Percentiles rank a stretch among this genome's conserved stretches.
phyloP scores from a whole-genome alignment of 2,113 vertebrate genomes.

The Elanus axillaris region DNA sequence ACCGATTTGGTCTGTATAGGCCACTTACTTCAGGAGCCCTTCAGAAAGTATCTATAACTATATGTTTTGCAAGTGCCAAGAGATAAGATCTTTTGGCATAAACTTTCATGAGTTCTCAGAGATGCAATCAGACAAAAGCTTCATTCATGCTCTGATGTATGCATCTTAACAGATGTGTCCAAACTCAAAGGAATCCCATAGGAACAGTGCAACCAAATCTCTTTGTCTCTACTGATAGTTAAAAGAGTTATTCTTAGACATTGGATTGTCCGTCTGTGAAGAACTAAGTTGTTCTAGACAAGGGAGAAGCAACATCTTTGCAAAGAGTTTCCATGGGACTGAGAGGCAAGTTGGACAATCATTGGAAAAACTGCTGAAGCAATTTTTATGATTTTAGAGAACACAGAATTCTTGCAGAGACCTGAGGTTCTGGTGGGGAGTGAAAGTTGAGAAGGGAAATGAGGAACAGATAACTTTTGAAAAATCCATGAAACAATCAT shows the following conservation, averaged over 20 bases:
- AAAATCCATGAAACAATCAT: not conserved
- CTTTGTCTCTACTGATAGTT: slow-evolving; percentile 75
- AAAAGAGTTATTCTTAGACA: slow-evolving; percentile 76
- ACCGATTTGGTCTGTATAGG: slow-evolving; percentile 28
- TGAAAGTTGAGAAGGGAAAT: not conserved
- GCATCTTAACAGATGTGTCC: slow-evolving; percentile 77
- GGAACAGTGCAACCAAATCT: slow-evolving; percentile 73
- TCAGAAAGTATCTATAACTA: slow-evolving; percentile 54
- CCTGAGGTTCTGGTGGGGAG: not conserved
- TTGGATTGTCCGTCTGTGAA: slow-evolving; percentile 74
- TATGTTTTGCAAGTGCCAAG: slow-evolving; percentile 61
- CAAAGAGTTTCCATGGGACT: slow-evolving; percentile 64
- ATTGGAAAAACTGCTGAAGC: slow-evolving; percentile 20
- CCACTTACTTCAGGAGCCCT: slow-evolving; percentile 24
- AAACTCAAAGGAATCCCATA: slow-evolving; percentile 72
- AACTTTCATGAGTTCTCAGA: slow-evolving; percentile 67
- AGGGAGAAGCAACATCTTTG: slow-evolving; percentile 65
- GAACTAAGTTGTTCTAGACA: slow-evolving; percentile 69
- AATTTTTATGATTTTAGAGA: not conserved
- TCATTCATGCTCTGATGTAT: slow-evolving; percentile 73
- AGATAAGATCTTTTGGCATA: slow-evolving; percentile 72
- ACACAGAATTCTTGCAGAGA: not conserved
- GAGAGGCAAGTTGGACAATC: slow-evolving; percentile 60
- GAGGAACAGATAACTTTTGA: not conserved
- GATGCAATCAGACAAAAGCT: slow-evolving; percentile 73